Conservation (phyloP, 2,888 invertebrate genomes). For the Polydrusus pterygomalis region DNA sequence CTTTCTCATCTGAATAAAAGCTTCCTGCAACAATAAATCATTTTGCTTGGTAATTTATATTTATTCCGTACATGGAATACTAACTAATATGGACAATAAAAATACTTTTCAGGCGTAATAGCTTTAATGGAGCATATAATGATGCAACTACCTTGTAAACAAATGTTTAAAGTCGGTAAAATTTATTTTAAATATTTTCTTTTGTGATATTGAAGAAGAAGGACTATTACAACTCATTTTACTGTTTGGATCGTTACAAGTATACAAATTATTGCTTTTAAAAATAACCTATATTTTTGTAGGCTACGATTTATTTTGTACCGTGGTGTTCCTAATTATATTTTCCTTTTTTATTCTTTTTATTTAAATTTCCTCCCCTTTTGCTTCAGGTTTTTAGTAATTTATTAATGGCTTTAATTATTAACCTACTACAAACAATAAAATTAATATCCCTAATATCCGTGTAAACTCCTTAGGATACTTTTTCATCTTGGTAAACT, state of each 20-base stretch:
- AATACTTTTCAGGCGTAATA: slow-evolving; percentile 12
- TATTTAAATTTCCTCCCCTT: no score
- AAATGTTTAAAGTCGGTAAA: not conserved
- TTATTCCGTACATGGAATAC: slow-evolving; percentile 3
- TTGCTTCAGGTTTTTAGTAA: no score
- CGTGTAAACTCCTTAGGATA: not conserved
- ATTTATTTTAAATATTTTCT: slow-evolving; percentile 1
- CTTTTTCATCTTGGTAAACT: slow-evolving; percentile 15
- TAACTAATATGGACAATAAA: slow-evolving; percentile 12
- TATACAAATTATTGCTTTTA: no score
- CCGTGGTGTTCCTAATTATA: no score
- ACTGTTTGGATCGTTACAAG: no score
- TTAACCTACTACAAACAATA: not conserved
- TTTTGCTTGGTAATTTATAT: slow-evolving; percentile 10
- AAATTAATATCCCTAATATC: not conserved
- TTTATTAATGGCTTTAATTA: not conserved
- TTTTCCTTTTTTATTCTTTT: no score
- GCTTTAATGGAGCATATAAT: slow-evolving; percentile 12
- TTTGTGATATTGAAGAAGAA: not conserved
- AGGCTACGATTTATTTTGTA: no score
- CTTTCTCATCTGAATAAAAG: slow-evolving; percentile 13
- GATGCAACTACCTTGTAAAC: slow-evolving; percentile 4
- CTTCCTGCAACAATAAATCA: slow-evolving; percentile 14
- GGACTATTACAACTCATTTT: not conserved
- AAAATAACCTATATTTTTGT: no score